Base-by-base conservation (phyloP, 2,113 vertebrate species). In the Myiopsitta monachus region DNA sequence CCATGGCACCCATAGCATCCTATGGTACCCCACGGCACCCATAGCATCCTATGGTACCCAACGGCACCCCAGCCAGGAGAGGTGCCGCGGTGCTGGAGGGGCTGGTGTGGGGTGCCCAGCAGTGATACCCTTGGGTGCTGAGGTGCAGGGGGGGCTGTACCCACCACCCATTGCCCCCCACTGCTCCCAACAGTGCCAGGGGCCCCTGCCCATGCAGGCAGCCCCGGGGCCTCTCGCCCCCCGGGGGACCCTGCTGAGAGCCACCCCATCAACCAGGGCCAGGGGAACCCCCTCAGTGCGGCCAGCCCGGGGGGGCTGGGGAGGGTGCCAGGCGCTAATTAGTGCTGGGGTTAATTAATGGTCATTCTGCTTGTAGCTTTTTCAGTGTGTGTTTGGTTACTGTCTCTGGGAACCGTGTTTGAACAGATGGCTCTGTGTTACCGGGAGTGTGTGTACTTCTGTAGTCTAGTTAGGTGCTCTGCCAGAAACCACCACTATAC, bases 381-480 rank as follows among this genome's bases (percentile, higher is more conserved):
- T 97, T 98, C 97, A 92, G 97, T 98, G 97, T 98, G 97, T 98
- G 97, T 98, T 98, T 97, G 98, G 97, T 98, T 98, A 98, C 93
- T 98, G 97, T 99, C 98, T 97, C 98, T 98, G 98, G 97, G 98
- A 98, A 98, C 98, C 95, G 96, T 98, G 98, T 98, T 98, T 97
- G 96, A 97, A 92, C 97, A 97, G 97, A 98, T 97, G 97, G 97
- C 97, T 97, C 98, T 98, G 98, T 98, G 98, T 98, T 98, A 98
- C 98, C 97, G 96, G 97, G 98, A 98, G 98, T 98, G 98, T 98
- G 98, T 99, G 99, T 99, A 98, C 99, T 98, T 98, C 98, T 99
- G 98, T 99, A 99, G 99, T 99, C 98, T 99, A 99, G 99, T 99
- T 98, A 99, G 99, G 99, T 99, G 99, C 99, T 99, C 97, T 97